These are phyloP conservation scores for Sabatieria punctata DNA, from an alignment of 2,888 invertebrate genomes.

Conservation along the genomic window DNA sequence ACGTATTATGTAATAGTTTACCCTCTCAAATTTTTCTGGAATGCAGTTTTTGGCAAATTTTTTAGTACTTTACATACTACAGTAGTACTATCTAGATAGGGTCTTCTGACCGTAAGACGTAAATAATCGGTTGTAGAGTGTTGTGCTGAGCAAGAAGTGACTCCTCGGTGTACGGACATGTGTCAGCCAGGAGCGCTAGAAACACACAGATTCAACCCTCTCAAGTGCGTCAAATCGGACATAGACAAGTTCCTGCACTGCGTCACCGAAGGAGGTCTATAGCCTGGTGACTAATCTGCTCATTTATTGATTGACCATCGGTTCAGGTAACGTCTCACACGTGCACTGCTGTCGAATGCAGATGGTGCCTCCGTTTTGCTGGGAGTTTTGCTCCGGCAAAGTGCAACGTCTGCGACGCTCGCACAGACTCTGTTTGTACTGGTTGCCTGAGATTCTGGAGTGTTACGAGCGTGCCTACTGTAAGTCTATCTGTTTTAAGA, in stretches of 20 bases:
- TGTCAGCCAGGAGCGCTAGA: slow-evolving; percentile 40
- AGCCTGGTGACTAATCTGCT: too few species aligned
- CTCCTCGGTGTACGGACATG: slow-evolving; percentile 57
- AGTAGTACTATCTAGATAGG: too few species aligned
- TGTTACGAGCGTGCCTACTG: slow-evolving; percentile 26
- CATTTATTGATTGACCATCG: background rate
- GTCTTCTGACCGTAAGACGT: too few species aligned
- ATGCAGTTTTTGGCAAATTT: too few species aligned
- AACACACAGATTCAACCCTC: slow-evolving; percentile 17
- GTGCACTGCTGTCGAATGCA: slow-evolving; percentile 28
- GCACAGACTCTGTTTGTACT: slow-evolving; percentile 28
- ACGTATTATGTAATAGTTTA: too few species aligned
- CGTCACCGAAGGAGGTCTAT: slow-evolving; percentile 10
- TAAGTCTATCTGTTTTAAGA: slow-evolving; percentile 13
- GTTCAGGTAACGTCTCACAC: slow-evolving; percentile 19
- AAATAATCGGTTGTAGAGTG: too few species aligned
- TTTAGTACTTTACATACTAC: too few species aligned
- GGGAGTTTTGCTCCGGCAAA: slow-evolving; percentile 26
- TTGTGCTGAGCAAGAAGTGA: slow-evolving; percentile 61
- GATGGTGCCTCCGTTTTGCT: slow-evolving; percentile 28
- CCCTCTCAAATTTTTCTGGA: too few species aligned
- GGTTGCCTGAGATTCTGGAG: slow-evolving; percentile 28
- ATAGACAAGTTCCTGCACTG: slow-evolving; percentile 7
- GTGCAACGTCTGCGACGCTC: slow-evolving; percentile 21
- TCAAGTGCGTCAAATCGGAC: slow-evolving; percentile 6